Base-by-base conservation (phyloP, 2,113 vertebrate species). In the Mesembrinibis cayennensis region DNA sequence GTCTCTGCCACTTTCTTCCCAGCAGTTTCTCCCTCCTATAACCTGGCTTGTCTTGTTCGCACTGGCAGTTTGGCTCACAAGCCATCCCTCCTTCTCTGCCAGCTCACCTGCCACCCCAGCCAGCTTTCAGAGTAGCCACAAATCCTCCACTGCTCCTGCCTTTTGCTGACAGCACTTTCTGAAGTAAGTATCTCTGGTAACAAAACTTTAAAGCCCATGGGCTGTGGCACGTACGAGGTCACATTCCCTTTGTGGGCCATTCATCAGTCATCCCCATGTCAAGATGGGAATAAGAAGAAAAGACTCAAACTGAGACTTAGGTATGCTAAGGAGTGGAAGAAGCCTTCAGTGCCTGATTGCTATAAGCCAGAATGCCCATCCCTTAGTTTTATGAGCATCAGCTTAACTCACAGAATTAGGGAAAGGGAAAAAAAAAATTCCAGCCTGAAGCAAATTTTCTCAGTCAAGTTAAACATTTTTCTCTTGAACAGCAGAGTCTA, bases 391-490 rank as follows among this genome's bases (percentile, higher is more conserved):
- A 92, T 92, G 66, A 96, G 80, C 92, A 94, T 85, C 80, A 92
- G 29, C 42, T 91, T 96, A 77, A 91, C 72, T 83, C 50, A 81
- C 26, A 96, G 81, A 76, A 84, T 74, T 82, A 74, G 30, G 52
- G 63, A 92, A 81, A 61, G 10, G 10, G 16, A 19, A 25, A 67
- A 84, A 84, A 40, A 40, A 42, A 73, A 25, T 19, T 84, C 77
- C n/a, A 93, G 45, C 72, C 80, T 61, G 34, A 77, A 96, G 92
- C 53, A 92, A 88, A 93, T 91, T 95, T 97, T 97, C 62, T 94
- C 58, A 95, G 95, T 96, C 87, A 97, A 94, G 88, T 97, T 93
- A 97, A 97, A 96, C 53, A 85, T 73, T 94, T 82, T 94, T 92
- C 92, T 91, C 38, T 77, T 61, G 30, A 96, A 85, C 66, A 95